Base-by-base conservation (phyloP, 2,797 vertebrate genomes). In the Dendrocincla fuliginosa region DNA sequence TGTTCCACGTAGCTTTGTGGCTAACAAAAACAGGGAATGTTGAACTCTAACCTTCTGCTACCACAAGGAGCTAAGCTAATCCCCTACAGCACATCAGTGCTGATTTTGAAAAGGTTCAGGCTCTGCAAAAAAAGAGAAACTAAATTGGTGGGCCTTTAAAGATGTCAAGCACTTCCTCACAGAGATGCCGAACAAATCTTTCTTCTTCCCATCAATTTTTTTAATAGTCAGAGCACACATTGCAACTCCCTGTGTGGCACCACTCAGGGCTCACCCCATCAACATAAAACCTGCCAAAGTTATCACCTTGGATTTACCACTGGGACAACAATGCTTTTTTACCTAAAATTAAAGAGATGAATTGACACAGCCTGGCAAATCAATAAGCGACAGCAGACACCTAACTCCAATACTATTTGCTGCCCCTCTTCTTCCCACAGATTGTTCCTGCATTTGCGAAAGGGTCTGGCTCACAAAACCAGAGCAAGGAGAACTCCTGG, bases 161-260 rank as follows among this genome's bases (percentile, higher is more conserved):
- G 63, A 95, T 32, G 69, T 82, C 77, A 90, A 53, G 70, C 52
- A 68, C 60, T 91, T 93, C 68, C 87, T 89, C 2, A 6, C 52
- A 84, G 57, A 33, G 53, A 89, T 57, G 27, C 33, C 70, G 25
- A 41, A 87, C 39, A 70, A 93, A 93, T 70, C 71, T 64, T 74
- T 81, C 75, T 68, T 87, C 67, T 80, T 91, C 32, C 30, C 71
- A 87, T 74, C 70, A 57, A 33, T 70, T 89, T 57, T 93, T 95
- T 93, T 83, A 89, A 39, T 94, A 93, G 84, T 87, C 80, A 87
- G 80, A 95, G 90, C 74, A 94, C 80, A 96, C 83, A 77, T 5
- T 20, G 77, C 68, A 96, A 39, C 81, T 93, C 83, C 77, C 84
- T 25, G 25, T 55, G 70, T 80, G 78, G 56, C 44, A 84, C n/a